phyloP scores from a whole-genome alignment of 2,797 vertebrate genomes.

The Vultur gryphus region DNA sequence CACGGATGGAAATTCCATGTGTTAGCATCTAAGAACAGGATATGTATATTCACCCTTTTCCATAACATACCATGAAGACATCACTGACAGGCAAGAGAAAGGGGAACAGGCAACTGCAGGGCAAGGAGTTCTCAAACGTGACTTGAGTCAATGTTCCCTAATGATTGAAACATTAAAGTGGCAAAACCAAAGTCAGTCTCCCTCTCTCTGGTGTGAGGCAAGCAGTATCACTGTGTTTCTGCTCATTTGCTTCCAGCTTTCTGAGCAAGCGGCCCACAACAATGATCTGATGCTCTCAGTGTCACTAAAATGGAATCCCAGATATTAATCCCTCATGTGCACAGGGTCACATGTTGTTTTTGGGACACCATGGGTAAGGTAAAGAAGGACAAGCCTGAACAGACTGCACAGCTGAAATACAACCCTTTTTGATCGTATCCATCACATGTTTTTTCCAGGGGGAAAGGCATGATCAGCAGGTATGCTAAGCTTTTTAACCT shows the following conservation, averaged over 20 bases:
- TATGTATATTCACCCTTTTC: background rate
- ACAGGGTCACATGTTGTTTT: conserved; percentile 35
- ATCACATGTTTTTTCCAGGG: conserved; percentile 60
- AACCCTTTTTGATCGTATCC: conserved; percentile 55
- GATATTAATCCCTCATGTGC: conserved; percentile 36
- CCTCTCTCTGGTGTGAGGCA: background rate
- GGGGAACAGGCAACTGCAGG: background rate
- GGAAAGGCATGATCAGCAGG: conserved; percentile 61
- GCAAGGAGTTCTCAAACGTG: background rate
- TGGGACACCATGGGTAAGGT: conserved; percentile 22
- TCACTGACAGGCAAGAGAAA: background rate
- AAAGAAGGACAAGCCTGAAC: conserved; percentile 60
- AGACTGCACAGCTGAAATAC: conserved; percentile 37
- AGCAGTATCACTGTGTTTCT: background rate
- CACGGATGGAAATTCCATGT: background rate
- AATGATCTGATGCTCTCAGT: conserved; percentile 19
- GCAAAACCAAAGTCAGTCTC: background rate
- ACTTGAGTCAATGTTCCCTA: background rate
- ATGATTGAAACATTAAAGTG: background rate
- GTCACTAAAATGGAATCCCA: conserved; percentile 32
- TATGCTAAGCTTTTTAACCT: conserved; percentile 68
- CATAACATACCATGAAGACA: background rate
- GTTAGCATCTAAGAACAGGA: background rate
- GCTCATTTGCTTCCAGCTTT: background rate
- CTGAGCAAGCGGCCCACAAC: background rate